Conservation (phyloP, 2,888 invertebrate genomes). For the Phorcus lineatus region DNA sequence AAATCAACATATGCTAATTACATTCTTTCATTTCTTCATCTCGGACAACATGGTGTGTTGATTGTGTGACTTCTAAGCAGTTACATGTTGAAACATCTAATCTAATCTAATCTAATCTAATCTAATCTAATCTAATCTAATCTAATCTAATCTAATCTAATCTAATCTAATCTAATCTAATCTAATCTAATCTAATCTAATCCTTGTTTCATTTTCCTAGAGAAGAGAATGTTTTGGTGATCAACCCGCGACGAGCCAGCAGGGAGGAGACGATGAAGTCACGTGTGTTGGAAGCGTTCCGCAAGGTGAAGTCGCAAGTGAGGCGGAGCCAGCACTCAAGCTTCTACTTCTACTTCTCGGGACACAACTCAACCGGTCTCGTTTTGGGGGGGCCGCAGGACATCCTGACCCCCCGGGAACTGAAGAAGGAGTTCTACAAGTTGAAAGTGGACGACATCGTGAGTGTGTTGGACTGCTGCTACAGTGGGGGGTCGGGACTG, state of each 20-base stretch:
- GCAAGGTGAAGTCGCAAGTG: neutral
- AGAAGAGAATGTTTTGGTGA: neutral
- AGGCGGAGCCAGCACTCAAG: neutral
- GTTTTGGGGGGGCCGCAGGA: neutral
- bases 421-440: neutral
- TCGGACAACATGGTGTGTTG: too few relatives aligned
- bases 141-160: too few relatives aligned
- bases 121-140: too few relatives aligned
- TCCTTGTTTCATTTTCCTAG: neutral
- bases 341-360: slow-evolving; percentile 8
- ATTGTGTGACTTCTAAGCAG: too few relatives aligned
- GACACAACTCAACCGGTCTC: neutral
- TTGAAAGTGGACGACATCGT: neutral
- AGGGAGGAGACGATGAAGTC: neutral
- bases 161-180: too few relatives aligned
- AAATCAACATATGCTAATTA: too few relatives aligned
- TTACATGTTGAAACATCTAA: too few relatives aligned
- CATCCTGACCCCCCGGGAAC: neutral
- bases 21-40: too few relatives aligned
- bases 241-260: neutral
- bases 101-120: too few relatives aligned
- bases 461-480: slow-evolving; percentile 5
- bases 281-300: neutral
- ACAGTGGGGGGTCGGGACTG: neutral
- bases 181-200: too few relatives aligned